These are phyloP conservation scores for Lumbricus terrestris DNA, from an alignment of 2,888 invertebrate genomes.

Conservation along the genomic window DNA sequence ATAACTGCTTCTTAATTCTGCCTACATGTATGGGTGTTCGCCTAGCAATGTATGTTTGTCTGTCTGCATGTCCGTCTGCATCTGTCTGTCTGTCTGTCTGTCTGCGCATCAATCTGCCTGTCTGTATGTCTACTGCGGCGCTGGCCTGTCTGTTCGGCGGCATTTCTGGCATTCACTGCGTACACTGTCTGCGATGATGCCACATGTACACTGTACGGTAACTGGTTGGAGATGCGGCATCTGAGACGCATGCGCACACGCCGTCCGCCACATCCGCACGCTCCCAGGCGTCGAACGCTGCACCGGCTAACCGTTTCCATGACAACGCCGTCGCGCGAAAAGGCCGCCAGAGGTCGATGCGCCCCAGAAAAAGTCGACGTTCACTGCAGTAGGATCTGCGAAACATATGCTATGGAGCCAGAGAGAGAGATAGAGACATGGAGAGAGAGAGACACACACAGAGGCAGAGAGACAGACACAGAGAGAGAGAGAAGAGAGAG, in stretches of 20 bases:
- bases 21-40: no score
- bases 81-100: neutral
- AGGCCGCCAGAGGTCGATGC: neutral
- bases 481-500: neutral
- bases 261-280: neutral
- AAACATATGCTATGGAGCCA: neutral
- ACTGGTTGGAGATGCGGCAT: neutral
- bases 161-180: neutral
- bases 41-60: no score
- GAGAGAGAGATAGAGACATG: neutral
- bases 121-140: neutral
- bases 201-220: no score
- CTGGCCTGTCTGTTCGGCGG: neutral
- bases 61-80: no score
- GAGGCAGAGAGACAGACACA: neutral
- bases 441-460: neutral
- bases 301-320: neutral
- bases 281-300: neutral
- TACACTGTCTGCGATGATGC: constrained; percentile 3
- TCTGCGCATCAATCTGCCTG: neutral
- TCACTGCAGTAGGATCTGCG: neutral
- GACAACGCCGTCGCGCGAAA: neutral
- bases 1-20: no score
- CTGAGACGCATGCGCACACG: neutral
- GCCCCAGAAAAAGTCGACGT: neutral